Evolutionary conservation across 2,888 invertebrate genomes (phyloP), one percentile per base, ranked within the genome.

Genomic region (Nemapogon koenigi): DNA sequence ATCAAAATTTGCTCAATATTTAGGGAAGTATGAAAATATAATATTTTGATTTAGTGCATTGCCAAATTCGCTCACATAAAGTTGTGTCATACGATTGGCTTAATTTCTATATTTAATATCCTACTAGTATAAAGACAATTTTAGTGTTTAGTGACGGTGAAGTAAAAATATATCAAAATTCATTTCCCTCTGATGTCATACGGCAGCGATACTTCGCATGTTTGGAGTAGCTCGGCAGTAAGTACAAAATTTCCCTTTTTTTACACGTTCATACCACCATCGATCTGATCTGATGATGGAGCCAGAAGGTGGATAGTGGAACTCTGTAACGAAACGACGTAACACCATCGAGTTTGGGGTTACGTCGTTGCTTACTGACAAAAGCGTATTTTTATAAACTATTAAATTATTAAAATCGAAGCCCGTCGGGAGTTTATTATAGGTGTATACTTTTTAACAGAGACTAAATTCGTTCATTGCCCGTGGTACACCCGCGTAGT

Each of bases 151-250:
- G 53, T 52, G 41, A 54, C 55, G 50, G 39, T 46, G 52, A 45
- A 38, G 46, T 42, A 7, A 43, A 42, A 48, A 67, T 55, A 64
- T 61, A 53, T 71, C 78, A 78, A 78, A 59, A 78, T 78, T 78
- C 76, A 76, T 78, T 78, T 78, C 76, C 76, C 76, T 68, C 76
- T 76, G 65, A 80, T 80, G 80, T 78, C 80, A 47, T 75, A 76
- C 70, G 72, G 75, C 48, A 75, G 70, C 57, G 80, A 80, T 62
- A 65, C 78, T 68, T 71, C 79, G 62, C 79, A 79, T 66, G 75
- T 78, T 44, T 80, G 80, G 80, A 71, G 70, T 55, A 72, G 73
- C 59, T 67, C 78, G 46, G 66, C 72, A 51, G 79, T 80, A 55
- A 43, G 67, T 59, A 22, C 10, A 22, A 22, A 7, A 22, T 7